Conservation (phyloP, 2,888 invertebrate species). For the Cheilosia soror region DNA sequence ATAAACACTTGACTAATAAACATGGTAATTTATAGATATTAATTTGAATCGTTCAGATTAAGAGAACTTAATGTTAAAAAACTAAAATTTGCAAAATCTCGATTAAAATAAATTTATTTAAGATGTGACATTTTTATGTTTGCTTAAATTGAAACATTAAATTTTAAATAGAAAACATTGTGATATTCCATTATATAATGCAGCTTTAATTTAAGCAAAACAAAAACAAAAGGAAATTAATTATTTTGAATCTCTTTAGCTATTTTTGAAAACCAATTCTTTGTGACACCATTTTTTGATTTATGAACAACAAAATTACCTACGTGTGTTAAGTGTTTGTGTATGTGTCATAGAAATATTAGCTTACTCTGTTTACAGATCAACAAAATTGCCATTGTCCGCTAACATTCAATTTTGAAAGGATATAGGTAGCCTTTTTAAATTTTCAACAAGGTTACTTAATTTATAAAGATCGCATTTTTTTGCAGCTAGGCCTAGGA, state of each 20-base stretch:
- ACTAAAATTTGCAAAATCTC: conserved; percentile 37
- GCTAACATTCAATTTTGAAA: too few relatives aligned
- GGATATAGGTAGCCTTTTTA: too few relatives aligned
- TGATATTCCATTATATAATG: conserved; percentile 65
- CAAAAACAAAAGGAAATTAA: conserved; percentile 11
- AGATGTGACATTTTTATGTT: conserved; percentile 1
- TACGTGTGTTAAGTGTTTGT: too few relatives aligned
- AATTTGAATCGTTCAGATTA: conserved; percentile 27
- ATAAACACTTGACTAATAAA: conserved; percentile 36
- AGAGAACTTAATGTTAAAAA: background rate
- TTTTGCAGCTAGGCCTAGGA: too few relatives aligned
- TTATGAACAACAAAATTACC: too few relatives aligned
- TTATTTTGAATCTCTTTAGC: conserved; percentile 19
- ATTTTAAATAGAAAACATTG: conserved; percentile 54
- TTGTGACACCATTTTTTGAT: too few relatives aligned
- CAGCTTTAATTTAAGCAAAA: conserved; percentile 40
- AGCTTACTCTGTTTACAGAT: too few relatives aligned
- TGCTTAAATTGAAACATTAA: conserved; percentile 27
- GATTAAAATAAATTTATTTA: conserved; percentile 24
- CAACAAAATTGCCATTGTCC: too few relatives aligned
- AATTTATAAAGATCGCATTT: too few relatives aligned
- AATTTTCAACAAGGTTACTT: too few relatives aligned
- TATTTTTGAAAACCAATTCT: conserved; percentile 2
- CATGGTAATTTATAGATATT: conserved; percentile 41
- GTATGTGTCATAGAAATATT: too few relatives aligned